These are phyloP conservation scores for Fukomys damarensis DNA, from an alignment of 2,113 vertebrate species.

Conservation along the genomic window DNA sequence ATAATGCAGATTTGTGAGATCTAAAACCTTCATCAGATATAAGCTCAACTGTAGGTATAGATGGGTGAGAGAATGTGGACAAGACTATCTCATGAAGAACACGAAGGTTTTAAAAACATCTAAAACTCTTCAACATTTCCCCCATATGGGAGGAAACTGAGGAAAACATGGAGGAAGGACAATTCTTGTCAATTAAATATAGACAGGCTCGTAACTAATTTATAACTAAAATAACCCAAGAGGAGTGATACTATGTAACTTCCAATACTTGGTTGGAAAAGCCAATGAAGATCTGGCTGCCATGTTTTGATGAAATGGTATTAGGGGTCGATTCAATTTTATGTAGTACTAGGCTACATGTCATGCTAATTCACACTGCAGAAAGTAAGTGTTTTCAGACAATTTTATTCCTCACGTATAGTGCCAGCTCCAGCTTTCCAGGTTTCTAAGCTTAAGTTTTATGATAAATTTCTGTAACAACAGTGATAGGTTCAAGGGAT, in stretches of 20 bases:
- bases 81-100: background rate
- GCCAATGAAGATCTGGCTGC: background rate
- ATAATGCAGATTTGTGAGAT: background rate
- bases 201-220: background rate
- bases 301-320: background rate
- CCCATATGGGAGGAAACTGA: accelerated
- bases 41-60: background rate
- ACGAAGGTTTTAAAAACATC: background rate
- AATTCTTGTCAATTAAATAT: no score
- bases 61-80: background rate
- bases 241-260: background rate
- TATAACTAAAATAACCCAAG: background rate
- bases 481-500: background rate
- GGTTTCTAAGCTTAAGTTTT: background rate
- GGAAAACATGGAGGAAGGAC: no score
- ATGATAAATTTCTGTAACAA: background rate
- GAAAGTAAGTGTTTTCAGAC: background rate
- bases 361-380: background rate
- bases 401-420: background rate
- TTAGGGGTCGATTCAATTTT: background rate
- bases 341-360: background rate
- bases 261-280: background rate
- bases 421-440: background rate
- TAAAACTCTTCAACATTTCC: background rate
- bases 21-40: background rate